Evolutionary conservation across 2,888 invertebrate genomes (phyloP), one percentile per base, ranked within the genome.

Genomic region (Macrophya annulata): DNA sequence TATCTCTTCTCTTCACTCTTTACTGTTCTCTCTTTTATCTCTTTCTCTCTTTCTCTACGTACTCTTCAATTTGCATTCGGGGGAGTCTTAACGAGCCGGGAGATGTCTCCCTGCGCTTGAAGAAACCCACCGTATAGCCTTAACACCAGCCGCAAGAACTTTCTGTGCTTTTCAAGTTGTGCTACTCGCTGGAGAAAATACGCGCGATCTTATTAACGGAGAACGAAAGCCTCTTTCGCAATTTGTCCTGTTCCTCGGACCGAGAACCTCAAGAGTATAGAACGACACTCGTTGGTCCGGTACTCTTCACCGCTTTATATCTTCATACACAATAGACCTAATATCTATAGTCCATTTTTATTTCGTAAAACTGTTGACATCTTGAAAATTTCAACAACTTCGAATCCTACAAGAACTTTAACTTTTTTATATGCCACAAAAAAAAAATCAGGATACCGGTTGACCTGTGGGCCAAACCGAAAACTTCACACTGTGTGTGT

Each of bases 1-100:
- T n/a, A 5, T 55, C 55, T 55, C 55, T 10, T 17, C 17, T 21
- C 15, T 62, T 62, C n/a, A 17, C 9, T 40, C 71, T 72, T 6
- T 55, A n/a, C n/a, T n/a, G n/a, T n/a, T 55, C 37, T 55, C n/a
- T n/a, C 37, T 59, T 48, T n/a, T n/a, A 25, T 4, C 12, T 21
- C 17, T 45, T 25, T 48, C 37, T 25, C n/a, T 62, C 62, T 62
- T 25, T 62, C 62, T 21, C 25, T 43, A 43, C 43, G 74, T 74
- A 74, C 79, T 81, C 79, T 81, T 59, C 79, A 81, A 81, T 81
- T 81, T 81, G 62, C 59, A 81, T 81, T 81, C 62, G 40, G 40
- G 21, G 79, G 62, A 62, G 21, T 81, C 43, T 81, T 62, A 81
- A 81, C 79, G 59, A 81, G 43, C 59, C 79, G 79, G 62, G 59